Evolutionary conservation across 2,113 vertebrate species (phyloP), one percentile per base, ranked within the genome.

Genomic region (Tachysurus vachellii): DNA sequence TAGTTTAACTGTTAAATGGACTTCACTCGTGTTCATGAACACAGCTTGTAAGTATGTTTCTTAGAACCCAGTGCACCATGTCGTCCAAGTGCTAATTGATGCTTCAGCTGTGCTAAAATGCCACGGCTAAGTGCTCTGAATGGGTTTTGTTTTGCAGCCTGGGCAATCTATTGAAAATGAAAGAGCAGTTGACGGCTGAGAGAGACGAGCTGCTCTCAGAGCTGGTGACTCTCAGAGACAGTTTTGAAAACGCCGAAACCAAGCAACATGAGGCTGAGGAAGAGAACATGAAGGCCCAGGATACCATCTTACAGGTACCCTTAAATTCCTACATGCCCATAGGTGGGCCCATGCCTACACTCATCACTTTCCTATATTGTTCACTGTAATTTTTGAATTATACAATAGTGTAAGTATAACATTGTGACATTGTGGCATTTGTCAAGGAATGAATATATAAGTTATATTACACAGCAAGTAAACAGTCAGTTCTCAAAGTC

Each of bases 161-260:
- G 73, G 90, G 82, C 53, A 95, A 98, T 87, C 95, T 97, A 89
- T 86, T 97, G 82, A 96, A 94, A 91, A 91, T 94, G 89, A 96
- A 96, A 85, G 96, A 97, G 81, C 95, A 96, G 57, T 53, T 98
- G 92, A 97, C 95, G 8, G 94, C 94, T 53, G 97, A 99, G 89
- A 90, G 96, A 85, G 95, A 99, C 71, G 90, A 96, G 4, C 96
- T 99, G 73, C 92, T 96, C 83, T 91, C 92, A 12, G 95, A 96
- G 36, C 95, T 96, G 8, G 96, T 97, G 87, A 92, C 90, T 36
- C 95, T 99, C 83, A 95, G 97, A 80, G 95, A 97, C n/a, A 93
- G 91, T 88, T 92, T 98, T 19, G 90, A 92, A 71, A 89, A 94
- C 86, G 92, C 92, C 85, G 88, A 85, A 11, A 87, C 91, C 3